Base-by-base conservation (phyloP, 2,888 invertebrate genomes). In the Perizoma affinitatum region DNA sequence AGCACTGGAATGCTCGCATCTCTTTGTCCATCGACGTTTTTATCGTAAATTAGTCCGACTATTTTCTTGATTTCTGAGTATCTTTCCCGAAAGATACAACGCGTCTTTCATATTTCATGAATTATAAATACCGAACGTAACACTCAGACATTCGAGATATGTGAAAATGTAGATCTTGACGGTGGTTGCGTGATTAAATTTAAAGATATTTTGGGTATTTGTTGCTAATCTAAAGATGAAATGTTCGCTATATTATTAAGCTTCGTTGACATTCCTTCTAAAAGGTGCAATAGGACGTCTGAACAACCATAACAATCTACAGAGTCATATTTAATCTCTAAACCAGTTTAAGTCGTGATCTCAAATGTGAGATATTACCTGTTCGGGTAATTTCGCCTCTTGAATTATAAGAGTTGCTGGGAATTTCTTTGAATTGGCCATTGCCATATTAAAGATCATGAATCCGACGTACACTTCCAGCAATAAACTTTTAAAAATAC, bases 1-100 rank as follows among this genome's bases (percentile, higher is more conserved):
- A 56, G 63, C 71, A 67, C 68, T 71, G 78, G 83, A 81, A 83
- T 80, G 77, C 69, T 73, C 72, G 72, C 77, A 76, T 82, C 80
- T 79, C 71, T 67, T 68, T 67, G 72, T 68, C 67, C 68, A 61
- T 69, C 67, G 65, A 61, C 54, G 57, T 47, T 58, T 65, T 55
- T 54, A 61, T 66, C 57, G 44, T 65, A 62, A 55, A 66, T 68
- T 61, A 62, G 47, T 45, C 33, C 51, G 44, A 38, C 57, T 54
- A 57, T 62, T 69, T 66, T 66, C 65, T 65, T 63, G 55, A 60
- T 64, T 54, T 55, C 63, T 22, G 22, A 22, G 22, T 22, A 3
- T 22, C 22, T 22, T 22, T 22, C 22, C 22, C 22, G 22, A 22
- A 22, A 3, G 22, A 22, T 22, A 22, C 22, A 22, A 22, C 22